Base-by-base conservation (phyloP, 2,797 vertebrate species). In the Sylvia borin region DNA sequence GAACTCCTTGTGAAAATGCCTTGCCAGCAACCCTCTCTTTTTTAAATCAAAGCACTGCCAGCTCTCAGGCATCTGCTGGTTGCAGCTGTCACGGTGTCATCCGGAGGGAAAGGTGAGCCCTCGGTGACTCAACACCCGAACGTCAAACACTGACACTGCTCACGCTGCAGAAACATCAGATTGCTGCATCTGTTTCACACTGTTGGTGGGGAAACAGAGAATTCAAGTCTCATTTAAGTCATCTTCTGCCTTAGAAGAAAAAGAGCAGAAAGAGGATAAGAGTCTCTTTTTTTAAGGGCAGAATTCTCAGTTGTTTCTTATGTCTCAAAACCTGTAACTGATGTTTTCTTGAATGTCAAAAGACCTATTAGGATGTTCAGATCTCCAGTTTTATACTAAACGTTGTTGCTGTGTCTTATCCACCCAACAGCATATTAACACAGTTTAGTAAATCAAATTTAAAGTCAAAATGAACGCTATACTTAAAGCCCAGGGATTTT, bases 21-120 rank as follows among this genome's bases (percentile, higher is more conserved):
- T 85, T 93, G 79, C 90, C 74, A 93, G 89, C 93, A 95, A 68
- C 27, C 64, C 51, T 78, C 38, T 71, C 88, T 60, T 62, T 89
- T 88, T 24, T 4, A 70, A 96, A 88, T 93, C 82, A 90, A 81
- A 92, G 74, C 65, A n/a, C 65, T 77, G 65, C 82, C 88, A 92
- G 78, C 89, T 95, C 93, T 86, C 84, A 53, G 62, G 61, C 72
- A 93, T 93, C 93, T 95, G 90, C 92, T 89, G 92, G 84, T 66
- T 92, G 93, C 91, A 95, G 95, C 94, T 96, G 92, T 94, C 96
- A 92, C 22, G 1, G 90, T 89, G 82, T 95, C 92, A 94, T 96
- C 94, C 77, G 27, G 43, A 91, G 84, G 76, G 93, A 94, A 96
- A 96, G 93, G 93, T 88, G 91, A 97, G 88, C 80, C 87, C 80